Conservation (phyloP, 1,140 invertebrate genomes). For the Tachypleus tridentatus region DNA sequence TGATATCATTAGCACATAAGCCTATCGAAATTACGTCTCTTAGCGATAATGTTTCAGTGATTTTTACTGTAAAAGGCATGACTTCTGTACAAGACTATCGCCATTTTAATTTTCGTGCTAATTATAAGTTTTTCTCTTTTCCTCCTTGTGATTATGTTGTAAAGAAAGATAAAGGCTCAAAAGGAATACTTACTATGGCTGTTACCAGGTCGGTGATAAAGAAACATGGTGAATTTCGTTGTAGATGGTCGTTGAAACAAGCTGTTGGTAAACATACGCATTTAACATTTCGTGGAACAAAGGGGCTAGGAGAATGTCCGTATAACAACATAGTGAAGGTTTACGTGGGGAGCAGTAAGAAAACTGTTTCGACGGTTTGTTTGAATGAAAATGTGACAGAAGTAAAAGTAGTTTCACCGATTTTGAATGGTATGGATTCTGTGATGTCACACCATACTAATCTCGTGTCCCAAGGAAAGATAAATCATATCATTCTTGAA, state of each 20-base stretch:
- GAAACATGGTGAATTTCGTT: conserved; percentile 7
- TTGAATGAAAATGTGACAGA: too few species aligned
- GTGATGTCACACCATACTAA: too few species aligned
- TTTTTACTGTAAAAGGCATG: conserved; percentile 68
- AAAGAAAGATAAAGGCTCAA: conserved; percentile 17
- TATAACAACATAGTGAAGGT: conserved; percentile 22
- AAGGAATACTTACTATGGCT: conserved; percentile 20
- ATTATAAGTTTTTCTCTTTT: conserved; percentile 62
- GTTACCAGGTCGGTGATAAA: conserved; percentile 5
- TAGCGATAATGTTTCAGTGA: conserved; percentile 58
- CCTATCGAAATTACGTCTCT: conserved; percentile 60
- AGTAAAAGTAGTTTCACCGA: too few species aligned
- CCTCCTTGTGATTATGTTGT: conserved; percentile 40
- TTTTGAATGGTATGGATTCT: too few species aligned
- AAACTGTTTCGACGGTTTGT: too few species aligned
- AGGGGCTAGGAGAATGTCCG: conserved; percentile 9
- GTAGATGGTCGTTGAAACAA: conserved; percentile 17
- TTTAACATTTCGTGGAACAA: conserved; percentile 14
- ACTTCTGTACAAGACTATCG: conserved; percentile 67
- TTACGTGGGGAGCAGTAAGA: conserved; percentile 11
- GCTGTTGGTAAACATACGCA: conserved; percentile 15
- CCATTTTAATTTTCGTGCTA: conserved; percentile 67
- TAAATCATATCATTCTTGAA: conserved; percentile 50
- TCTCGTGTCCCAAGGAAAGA: too few species aligned
- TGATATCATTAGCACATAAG: conserved; percentile 35